Percentiles rank a stretch among this genome's conserved stretches.
phyloP scores from a whole-genome alignment of 2,888 invertebrate genomes.

The Leucophenga maculata region DNA sequence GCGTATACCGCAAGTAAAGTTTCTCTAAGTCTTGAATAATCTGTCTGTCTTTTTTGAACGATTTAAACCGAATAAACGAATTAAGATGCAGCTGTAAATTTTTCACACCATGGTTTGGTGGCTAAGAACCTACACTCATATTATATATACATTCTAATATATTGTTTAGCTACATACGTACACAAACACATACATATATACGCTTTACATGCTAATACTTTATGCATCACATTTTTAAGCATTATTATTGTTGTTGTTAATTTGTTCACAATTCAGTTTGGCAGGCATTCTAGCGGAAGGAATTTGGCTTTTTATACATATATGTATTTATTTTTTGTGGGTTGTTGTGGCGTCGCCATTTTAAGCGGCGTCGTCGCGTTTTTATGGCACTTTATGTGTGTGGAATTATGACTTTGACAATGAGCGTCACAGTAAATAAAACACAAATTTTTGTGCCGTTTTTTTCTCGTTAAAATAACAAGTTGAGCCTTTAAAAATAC shows the following conservation, averaged over 20 bases:
- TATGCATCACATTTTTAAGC: neutral
- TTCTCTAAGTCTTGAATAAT: too few species aligned
- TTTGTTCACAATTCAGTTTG: slow-evolving; percentile 4
- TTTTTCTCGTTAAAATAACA: neutral
- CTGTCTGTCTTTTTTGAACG: too few species aligned
- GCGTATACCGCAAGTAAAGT: too few species aligned
- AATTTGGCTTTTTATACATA: too few species aligned
- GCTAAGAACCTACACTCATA: too few species aligned
- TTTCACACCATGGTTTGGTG: too few species aligned
- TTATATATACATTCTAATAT: too few species aligned
- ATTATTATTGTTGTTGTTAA: neutral
- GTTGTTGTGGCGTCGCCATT: neutral
- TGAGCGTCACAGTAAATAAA: slow-evolving; percentile 24
- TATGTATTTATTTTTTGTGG: neutral
- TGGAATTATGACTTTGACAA: slow-evolving; percentile 16
- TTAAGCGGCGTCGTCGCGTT: neutral
- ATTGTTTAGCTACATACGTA: too few species aligned
- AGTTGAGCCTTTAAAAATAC: neutral
- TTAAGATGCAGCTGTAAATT: too few species aligned
- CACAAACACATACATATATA: too few species aligned
- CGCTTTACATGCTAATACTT: slow-evolving; percentile 3
- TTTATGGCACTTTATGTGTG: slow-evolving; percentile 20
- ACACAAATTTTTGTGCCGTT: neutral
- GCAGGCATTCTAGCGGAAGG: too few species aligned
- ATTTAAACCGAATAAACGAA: too few species aligned